These are phyloP conservation scores for Potorous gilbertii DNA, from an alignment of 2,797 vertebrate genomes.

Conservation along the genomic window DNA sequence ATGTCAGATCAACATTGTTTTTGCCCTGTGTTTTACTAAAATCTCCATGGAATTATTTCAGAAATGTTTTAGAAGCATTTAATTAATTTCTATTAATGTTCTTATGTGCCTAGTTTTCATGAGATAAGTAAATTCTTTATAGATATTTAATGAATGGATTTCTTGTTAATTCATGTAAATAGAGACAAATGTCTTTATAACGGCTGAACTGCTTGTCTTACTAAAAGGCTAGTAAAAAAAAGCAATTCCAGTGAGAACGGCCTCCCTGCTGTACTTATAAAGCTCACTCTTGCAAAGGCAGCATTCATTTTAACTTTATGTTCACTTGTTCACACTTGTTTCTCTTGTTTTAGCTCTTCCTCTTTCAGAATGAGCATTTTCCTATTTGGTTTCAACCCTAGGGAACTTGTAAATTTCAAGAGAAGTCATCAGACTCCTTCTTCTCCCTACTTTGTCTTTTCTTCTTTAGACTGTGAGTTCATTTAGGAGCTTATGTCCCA, in stretches of 20 bases:
- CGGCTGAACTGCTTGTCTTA: neutral
- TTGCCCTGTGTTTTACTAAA: neutral
- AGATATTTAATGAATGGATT: neutral
- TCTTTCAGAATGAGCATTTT: neutral
- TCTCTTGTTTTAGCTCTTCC: neutral
- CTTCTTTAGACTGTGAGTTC: neutral
- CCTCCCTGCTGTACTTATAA: neutral
- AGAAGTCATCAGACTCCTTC: neutral
- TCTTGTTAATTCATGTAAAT: neutral
- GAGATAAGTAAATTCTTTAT: neutral
- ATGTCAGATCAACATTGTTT: neutral
- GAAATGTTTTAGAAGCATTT: neutral
- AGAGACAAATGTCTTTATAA: neutral
- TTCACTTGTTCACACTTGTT: neutral
- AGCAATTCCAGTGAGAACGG: neutral
- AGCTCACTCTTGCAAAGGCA: neutral
- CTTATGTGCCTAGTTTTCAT: neutral
- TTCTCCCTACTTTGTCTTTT: neutral
- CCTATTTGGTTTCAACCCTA: neutral
- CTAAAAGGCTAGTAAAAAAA: neutral
- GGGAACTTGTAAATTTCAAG: neutral
- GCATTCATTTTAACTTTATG: neutral
- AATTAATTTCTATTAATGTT: neutral
- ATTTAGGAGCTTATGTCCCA: neutral
- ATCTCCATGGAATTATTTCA: neutral